Base-by-base conservation (phyloP, 2,797 vertebrate genomes). In the Hemibagrus guttatus region DNA sequence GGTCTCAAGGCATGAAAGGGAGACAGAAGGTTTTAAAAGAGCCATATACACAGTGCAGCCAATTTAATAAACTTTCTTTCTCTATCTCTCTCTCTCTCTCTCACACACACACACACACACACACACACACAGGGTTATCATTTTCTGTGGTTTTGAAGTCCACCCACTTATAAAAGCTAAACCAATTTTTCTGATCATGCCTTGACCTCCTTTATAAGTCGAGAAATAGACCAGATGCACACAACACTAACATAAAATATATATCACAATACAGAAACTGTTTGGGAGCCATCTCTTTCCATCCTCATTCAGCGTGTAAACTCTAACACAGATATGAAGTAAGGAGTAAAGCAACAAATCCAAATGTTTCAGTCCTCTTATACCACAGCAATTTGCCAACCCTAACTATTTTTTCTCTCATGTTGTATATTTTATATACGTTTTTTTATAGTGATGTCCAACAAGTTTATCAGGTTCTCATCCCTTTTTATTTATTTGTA, bases 221-320 rank as follows among this genome's bases (percentile, higher is more conserved):
- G 91, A 93, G 89, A 90, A 83, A 91, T 92, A 92, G 91, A 92
- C 93, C 91, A 92, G 74, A 82, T 35, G 84, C 79, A 89, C 76
- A 86, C 16, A 90, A 90, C 78, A 85, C n/a, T 83, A 76, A 82
- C 26, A 66, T 72, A 75, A 63, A 86, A 81, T 84, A 35, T 58
- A 63, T 83, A 81, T 46, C 52, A 89, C 64, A 81, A 89, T 28
- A 87, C 72, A 84, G 13, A 31, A 56, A 74, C 46, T 85, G 80
- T 83, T 76, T 74, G 81, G 82, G 90, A 91, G 89, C 86, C 89
- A 84, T 89, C 85, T 86, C 90, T 75, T 89, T 66, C 14, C 46
- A 75, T 83, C 31, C 64, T 79, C 64, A 39, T n/a, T 21, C 80
- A 17, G 16, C 26, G 21, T 64, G 0, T 61, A 88, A 84, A 49